A percentile compares a stretch with the other conserved stretches of the same genome.
phyloP scores from a whole-genome alignment of 2,113 vertebrate genomes.

The Muscicapa adusta region DNA sequence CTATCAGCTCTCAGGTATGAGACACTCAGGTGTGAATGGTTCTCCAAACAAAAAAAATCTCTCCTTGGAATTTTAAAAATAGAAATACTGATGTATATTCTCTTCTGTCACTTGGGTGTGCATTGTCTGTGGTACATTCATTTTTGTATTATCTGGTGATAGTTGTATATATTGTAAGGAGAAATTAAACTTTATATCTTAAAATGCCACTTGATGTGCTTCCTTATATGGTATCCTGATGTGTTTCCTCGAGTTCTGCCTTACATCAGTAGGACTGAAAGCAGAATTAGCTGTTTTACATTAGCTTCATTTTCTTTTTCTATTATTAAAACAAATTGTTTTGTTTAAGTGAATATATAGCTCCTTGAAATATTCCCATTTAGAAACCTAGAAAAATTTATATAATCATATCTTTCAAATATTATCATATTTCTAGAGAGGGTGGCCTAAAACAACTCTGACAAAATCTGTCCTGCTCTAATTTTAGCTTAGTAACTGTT shows the following conservation, averaged over 20 bases:
- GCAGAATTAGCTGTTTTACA: background rate
- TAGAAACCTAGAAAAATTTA: background rate
- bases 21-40: background rate
- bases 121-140: background rate
- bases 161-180: constrained; percentile 18
- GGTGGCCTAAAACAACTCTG: background rate
- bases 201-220: constrained; percentile 12
- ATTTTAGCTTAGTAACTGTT: background rate
- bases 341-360: background rate
- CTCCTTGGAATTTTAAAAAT: background rate
- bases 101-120: background rate
- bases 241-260: background rate
- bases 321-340: background rate
- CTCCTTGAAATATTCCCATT: background rate
- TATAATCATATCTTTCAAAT: background rate
- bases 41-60: background rate
- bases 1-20: background rate
- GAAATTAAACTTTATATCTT: constrained; percentile 9
- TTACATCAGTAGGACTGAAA: background rate
- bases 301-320: background rate
- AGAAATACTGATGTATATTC: background rate
- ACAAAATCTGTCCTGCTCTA: background rate
- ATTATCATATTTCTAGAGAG: background rate
- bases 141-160: constrained; percentile 5
- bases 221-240: background rate